Base-by-base conservation (phyloP, 2,113 vertebrate species). In the Coptodon rendalli region DNA sequence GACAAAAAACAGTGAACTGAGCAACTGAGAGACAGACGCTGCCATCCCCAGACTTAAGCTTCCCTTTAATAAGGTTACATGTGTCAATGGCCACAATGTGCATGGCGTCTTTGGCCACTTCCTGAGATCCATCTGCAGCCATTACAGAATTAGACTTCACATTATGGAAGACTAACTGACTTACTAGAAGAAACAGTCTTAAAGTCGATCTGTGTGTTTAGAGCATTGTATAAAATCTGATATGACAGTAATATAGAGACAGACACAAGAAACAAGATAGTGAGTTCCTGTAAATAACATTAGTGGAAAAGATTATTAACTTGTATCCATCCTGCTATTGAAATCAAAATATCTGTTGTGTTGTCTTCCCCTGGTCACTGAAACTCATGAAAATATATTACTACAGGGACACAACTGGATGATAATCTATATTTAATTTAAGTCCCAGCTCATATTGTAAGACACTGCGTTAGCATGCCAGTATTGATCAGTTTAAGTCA, bases 151-250 rank as follows among this genome's bases (percentile, higher is more conserved):
- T 90, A 94, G 79, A 80, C 87, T 52, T 53, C 89, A 90, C 68
- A 89, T 87, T 85, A 93, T 38, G 59, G 57, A 87, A 80, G 89
- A 83, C 85, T 93, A 95, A 95, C 94, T 93, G 86, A 95, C 24
- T 92, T 93, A 92, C 78, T 4, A 14, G 63, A 40, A 88, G n/a
- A 88, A 89, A 82, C 61, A 89, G 86, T 68, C 81, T 88, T 88
- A 86, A 80, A 88, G 82, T 82, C 81, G 82, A 87, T 88, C 54
- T 24, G 71, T 27, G 27, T 50, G 27, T 78, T 78, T 78, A 85
- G 19, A 63, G 73, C 59, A 9, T 48, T 56, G 78, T 53, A 85
- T 76, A 27, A 57, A 91, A 94, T 93, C 86, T 80, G 80, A 89
- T 59, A 81, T 85, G 93, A 91, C 88, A 90, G 85, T 91, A 92